These are phyloP conservation scores for Eupsittula cactorum DNA, from an alignment of 2,113 vertebrate species.

Conservation along the genomic window DNA sequence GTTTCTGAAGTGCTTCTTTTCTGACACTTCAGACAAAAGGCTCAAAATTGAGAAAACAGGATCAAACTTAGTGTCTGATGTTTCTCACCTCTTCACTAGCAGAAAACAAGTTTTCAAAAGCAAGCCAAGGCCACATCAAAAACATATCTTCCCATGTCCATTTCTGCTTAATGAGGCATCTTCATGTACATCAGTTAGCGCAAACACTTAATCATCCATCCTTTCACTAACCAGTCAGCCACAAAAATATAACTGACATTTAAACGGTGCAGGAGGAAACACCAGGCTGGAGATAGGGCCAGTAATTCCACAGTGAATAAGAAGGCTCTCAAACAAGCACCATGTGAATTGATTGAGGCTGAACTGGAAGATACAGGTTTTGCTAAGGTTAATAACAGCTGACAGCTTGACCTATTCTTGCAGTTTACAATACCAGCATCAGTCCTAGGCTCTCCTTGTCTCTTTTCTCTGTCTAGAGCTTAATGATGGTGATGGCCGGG, in stretches of 20 bases:
- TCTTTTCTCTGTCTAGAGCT: not conserved
- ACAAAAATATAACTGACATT: constrained; percentile 24
- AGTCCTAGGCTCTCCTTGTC: not conserved
- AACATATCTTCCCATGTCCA: not conserved
- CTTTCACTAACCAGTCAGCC: constrained; percentile 3
- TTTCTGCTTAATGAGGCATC: constrained; percentile 15
- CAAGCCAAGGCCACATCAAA: constrained; percentile 21
- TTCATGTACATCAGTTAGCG: constrained; percentile 21
- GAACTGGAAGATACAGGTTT: constrained; percentile 17
- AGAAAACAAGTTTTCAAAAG: constrained; percentile 6
- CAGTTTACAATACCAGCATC: not conserved
- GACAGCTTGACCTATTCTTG: constrained; percentile 36
- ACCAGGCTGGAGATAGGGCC: not conserved
- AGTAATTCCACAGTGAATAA: constrained; percentile 10
- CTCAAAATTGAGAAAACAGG: not conserved
- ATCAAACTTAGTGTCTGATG: not conserved
- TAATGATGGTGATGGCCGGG: not conserved
- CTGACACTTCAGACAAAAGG: not conserved
- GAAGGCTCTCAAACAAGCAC: constrained; percentile 20
- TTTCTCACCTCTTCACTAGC: not conserved
- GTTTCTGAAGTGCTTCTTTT: not conserved
- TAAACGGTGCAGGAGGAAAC: constrained; percentile 37
- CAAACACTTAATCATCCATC: constrained; percentile 33
- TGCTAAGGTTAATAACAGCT: constrained; percentile 24
- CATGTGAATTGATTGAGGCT: constrained; percentile 33